Conservation (phyloP, 1,140 invertebrate genomes). For the Acromyrmex charruanus region DNA sequence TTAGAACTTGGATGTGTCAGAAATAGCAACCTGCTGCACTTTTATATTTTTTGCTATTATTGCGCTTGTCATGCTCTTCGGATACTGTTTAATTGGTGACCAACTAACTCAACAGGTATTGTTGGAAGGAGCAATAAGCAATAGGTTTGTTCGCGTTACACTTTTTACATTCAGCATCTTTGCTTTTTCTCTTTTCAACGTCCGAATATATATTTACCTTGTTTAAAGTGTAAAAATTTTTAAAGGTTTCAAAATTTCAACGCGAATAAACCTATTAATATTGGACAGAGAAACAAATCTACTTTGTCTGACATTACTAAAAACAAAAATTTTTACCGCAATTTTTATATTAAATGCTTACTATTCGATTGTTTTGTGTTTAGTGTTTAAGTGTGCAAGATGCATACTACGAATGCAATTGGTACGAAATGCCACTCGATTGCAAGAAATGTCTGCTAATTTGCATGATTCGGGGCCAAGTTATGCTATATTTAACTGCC, state of each 20-base stretch:
- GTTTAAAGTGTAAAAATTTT: too few species aligned
- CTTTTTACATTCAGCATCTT: too few species aligned
- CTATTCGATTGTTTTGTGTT: background rate
- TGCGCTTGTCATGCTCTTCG: conserved; percentile 69
- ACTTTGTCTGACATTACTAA: background rate
- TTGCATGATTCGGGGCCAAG: conserved; percentile 71
- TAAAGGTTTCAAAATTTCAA: too few species aligned
- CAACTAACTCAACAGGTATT: conserved; percentile 71
- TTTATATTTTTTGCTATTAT: conserved; percentile 59
- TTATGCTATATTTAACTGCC: conserved; percentile 68
- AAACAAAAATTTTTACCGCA: background rate
- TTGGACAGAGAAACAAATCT: background rate
- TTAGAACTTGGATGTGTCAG: conserved; percentile 46
- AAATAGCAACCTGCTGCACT: conserved; percentile 55
- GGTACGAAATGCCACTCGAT: conserved; percentile 61
- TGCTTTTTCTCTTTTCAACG: too few species aligned
- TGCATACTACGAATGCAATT: conserved; percentile 70
- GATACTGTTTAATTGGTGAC: conserved; percentile 74
- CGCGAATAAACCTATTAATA: background rate
- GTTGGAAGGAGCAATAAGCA: background rate
- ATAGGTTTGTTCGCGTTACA: too few species aligned
- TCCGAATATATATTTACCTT: too few species aligned
- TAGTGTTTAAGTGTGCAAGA: conserved; percentile 65
- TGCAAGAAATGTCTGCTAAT: conserved; percentile 49
- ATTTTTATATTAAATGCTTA: background rate